Evolutionary conservation across 1,140 invertebrate species (phyloP).

Genomic region (Bradynema listronoti): DNA sequence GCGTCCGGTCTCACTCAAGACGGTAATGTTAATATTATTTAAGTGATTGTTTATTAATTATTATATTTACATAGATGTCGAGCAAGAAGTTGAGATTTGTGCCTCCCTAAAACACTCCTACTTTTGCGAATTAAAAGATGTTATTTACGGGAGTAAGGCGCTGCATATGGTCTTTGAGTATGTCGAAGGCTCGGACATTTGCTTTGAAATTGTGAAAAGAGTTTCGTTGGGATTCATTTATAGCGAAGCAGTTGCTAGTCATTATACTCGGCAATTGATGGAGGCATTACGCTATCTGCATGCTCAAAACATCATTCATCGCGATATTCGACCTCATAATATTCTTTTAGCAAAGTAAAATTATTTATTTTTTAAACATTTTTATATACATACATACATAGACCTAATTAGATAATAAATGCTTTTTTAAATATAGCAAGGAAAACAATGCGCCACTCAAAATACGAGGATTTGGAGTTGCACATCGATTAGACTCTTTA

Average conservation of each 20-base stretch:
- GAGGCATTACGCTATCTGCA: constrained; percentile 56
- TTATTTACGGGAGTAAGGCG: constrained; percentile 95
- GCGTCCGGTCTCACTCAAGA: constrained; percentile 46
- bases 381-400: background rate
- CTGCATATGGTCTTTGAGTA: constrained; percentile 73
- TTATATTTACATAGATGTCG: constrained; percentile 69
- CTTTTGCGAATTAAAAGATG: constrained; percentile 92
- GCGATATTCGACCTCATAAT: constrained; percentile 58
- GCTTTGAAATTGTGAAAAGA: constrained; percentile 91
- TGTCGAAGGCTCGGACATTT: constrained; percentile 78
- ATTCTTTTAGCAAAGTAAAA: constrained; percentile 92
- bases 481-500: constrained; percentile 69
- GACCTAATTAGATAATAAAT: constrained; percentile 6
- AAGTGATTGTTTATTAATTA: constrained; percentile 19
- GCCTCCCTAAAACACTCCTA: constrained; percentile 97
- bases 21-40: constrained; percentile 31
- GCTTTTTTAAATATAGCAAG: constrained; percentile 28
- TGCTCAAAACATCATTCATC: constrained; percentile 45
- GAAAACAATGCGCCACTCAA: constrained; percentile 97
- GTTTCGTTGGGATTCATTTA: constrained; percentile 92
- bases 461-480: constrained; percentile 91
- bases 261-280: constrained; percentile 50
- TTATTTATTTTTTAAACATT: constrained; percentile 92
- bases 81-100: constrained; percentile 94
- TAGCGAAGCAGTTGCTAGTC: constrained; percentile 96